Evolutionary conservation across 2,888 invertebrate genomes (phyloP), one percentile per base, ranked within the genome.

Genomic region (Apoda limacodes): DNA sequence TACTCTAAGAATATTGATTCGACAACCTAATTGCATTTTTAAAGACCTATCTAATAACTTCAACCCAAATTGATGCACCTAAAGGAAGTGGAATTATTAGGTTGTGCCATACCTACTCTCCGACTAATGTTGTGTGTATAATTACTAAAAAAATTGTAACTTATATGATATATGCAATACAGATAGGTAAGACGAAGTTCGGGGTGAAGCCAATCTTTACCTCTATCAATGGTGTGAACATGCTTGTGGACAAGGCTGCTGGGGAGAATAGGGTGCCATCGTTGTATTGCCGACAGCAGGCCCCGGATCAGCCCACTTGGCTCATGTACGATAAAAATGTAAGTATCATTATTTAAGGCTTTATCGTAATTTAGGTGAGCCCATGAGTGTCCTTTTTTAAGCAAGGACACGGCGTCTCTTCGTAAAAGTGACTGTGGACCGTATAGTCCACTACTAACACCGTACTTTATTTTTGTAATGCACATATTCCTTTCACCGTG

Each of bases 261-360:
- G 59, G 50, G 0, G 52, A 37, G 1, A 68, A 66, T 35, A 52
- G 69, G 11, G 67, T 75, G 2, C 89, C 90, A 1, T 89, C 90
- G 1, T 59, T 89, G 26, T 92, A 90, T 66, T 87, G 89, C 2
- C 83, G 88, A 9, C 90, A 90, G 43, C 88, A 89, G 56, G 88
- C 87, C 0, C 84, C 87, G 1, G 89, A 88, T 43, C 59, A 90
- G 27, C 95, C 95, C 1, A 75, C 91, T 0, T 96, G 95, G 95
- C 82, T 95, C 30, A 88, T 90, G 35, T 93, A 89, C 60, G 95
- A 96, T 58, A 92, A 93, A 68, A 88, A 95, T 72, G 92, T 92
- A 60, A 50, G 69, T 46, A 24, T 24, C 5, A 22, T n/a, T n/a
- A n/a, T n/a, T n/a, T n/a, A n/a, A n/a, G n/a, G n/a, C n/a, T n/a